Percentiles rank a stretch among this genome's conserved stretches.
These are phyloP conservation scores for Neolamprologus cancellatus DNA, from an alignment of 2,113 vertebrate species.

Conservation along the genomic window DNA sequence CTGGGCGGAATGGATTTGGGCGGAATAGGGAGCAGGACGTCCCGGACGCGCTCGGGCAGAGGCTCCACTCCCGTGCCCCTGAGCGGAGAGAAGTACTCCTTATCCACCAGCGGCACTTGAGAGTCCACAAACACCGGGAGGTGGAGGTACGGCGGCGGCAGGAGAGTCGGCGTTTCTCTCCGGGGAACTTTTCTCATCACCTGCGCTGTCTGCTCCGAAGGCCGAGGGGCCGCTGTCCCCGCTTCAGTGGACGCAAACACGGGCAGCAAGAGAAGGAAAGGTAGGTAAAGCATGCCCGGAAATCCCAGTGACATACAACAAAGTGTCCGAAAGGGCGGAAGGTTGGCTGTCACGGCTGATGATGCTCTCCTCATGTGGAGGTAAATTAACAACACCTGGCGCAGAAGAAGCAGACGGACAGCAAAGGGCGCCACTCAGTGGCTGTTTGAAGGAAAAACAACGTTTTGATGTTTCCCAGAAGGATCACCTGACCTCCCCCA, in stretches of 20 bases:
- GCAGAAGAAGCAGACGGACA: not conserved
- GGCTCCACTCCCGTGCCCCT: slow-evolving; percentile 13
- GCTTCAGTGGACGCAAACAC: not conserved
- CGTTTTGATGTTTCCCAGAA: rapidly evolving
- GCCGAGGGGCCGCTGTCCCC: not conserved
- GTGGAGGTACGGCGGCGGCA: slow-evolving; percentile 6
- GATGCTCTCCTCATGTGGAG: too few relatives aligned
- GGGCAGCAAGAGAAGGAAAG: not conserved
- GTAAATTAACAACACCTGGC: slow-evolving; percentile 14
- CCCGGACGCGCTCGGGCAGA: slow-evolving; percentile 7
- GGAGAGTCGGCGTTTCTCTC: not conserved
- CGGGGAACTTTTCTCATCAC: not conserved
- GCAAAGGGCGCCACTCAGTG: not conserved
- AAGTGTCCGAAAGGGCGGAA: not conserved
- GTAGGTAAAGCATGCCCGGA: not conserved
- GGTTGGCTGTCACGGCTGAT: not conserved
- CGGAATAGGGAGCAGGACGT: slow-evolving; percentile 33
- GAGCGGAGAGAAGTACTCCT: slow-evolving; percentile 27
- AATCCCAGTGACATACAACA: not conserved
- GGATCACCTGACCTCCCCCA: not conserved
- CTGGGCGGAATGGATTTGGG: not conserved
- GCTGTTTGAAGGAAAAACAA: not conserved
- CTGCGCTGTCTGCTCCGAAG: not conserved
- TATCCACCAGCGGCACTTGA: slow-evolving; percentile 32
- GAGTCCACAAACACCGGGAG: slow-evolving; percentile 59